These are phyloP conservation scores for Borostomias antarcticus DNA, from an alignment of 2,797 vertebrate species.

Conservation along the genomic window DNA sequence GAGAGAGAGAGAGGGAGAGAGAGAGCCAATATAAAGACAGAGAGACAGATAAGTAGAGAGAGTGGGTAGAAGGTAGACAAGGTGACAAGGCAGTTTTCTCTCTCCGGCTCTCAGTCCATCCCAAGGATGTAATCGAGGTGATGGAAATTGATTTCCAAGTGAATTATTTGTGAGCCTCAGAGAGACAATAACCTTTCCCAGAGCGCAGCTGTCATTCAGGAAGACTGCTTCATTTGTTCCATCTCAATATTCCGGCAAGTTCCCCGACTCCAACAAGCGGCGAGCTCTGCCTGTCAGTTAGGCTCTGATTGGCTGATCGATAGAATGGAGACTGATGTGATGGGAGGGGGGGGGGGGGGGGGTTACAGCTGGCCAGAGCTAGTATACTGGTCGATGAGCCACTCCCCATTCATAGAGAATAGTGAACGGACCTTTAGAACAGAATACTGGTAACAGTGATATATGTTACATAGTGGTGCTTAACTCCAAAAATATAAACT, in stretches of 20 bases:
- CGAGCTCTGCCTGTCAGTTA: constrained; percentile 61
- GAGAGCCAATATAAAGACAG: background rate
- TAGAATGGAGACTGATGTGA: constrained; percentile 55
- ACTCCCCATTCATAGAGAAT: no score
- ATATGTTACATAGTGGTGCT: no score
- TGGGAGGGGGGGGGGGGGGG: constrained; percentile 34
- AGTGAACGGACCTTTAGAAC: no score
- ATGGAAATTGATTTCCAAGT: constrained; percentile 79
- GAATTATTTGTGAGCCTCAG: constrained; percentile 67
- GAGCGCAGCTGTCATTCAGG: constrained; percentile 37
- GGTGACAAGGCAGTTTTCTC: constrained; percentile 40
- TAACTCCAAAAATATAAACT: no score
- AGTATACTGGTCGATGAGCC: no score
- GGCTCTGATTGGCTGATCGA: constrained; percentile 61
- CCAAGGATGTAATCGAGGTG: constrained; percentile 62
- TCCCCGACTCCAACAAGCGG: constrained; percentile 39
- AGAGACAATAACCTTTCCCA: constrained; percentile 57
- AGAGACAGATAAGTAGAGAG: constrained; percentile 49
- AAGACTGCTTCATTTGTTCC: constrained; percentile 64
- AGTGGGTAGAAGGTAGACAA: constrained; percentile 57
- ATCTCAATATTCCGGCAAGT: constrained; percentile 61
- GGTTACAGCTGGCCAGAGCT: no score
- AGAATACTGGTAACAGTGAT: no score
- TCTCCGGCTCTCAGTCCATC: constrained; percentile 53
- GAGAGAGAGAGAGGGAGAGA: background rate